Conservation (phyloP, 2,797 vertebrate species). For the Poeciliopsis paucimaculata region DNA sequence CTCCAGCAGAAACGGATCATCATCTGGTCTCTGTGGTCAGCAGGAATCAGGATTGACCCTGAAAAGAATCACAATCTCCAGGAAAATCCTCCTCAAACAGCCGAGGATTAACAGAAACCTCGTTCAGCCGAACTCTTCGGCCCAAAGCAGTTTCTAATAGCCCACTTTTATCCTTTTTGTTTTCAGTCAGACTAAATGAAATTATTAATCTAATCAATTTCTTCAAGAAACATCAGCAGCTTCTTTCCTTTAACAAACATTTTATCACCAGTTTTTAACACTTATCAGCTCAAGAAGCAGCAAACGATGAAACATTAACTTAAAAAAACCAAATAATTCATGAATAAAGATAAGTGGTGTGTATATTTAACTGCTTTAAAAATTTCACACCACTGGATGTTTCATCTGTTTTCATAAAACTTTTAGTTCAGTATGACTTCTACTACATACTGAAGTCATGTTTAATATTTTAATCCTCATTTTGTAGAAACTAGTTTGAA, state of each 20-base stretch:
- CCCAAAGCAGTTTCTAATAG: not conserved
- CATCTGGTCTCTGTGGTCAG: not conserved
- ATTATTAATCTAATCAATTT: not conserved
- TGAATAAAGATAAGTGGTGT: too few species aligned
- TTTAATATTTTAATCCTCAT: too few species aligned
- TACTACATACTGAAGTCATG: too few species aligned
- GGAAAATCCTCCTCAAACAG: not conserved
- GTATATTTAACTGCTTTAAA: too few species aligned
- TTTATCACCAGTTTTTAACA: not conserved
- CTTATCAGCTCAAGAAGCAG: not conserved
- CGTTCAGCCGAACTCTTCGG: not conserved
- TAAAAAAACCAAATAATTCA: too few species aligned
- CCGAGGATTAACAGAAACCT: not conserved
- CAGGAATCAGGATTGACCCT: not conserved
- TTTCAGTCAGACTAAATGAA: not conserved
- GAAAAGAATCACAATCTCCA: not conserved
- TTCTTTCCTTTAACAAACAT: not conserved
- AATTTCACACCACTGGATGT: too few species aligned
- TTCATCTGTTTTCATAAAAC: too few species aligned
- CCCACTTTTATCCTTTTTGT: not conserved
- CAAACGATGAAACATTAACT: too few species aligned
- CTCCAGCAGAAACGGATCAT: not conserved
- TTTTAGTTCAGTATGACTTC: too few species aligned
- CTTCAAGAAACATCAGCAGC: not conserved
- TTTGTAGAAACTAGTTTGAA: too few species aligned